Evolutionary conservation across 2,888 invertebrate genomes (phyloP).

Genomic region (Tetranychus piercei): DNA sequence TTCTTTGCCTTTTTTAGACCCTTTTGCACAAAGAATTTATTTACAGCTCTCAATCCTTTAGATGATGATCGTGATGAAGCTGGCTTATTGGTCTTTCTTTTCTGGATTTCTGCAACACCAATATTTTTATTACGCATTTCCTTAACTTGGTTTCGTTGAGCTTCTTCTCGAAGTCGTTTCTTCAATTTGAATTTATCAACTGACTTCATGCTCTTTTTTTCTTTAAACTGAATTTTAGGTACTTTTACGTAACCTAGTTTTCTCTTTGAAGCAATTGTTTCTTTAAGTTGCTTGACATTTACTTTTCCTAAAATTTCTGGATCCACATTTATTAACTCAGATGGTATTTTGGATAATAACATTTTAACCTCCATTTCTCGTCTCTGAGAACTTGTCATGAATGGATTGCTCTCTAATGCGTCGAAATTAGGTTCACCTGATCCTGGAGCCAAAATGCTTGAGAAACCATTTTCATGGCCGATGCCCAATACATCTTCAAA

Average conservation of each 20-base stretch:
- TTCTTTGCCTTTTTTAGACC: neutral
- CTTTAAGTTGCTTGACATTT: slow-evolving; percentile 36
- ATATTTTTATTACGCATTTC: neutral
- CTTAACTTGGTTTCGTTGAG: neutral
- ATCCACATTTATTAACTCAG: slow-evolving; percentile 78
- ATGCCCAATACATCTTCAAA: slow-evolving; percentile 91
- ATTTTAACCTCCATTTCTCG: slow-evolving; percentile 84
- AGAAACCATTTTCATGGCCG: slow-evolving; percentile 58
- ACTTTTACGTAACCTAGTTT: slow-evolving; percentile 52
- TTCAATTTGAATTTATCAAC: neutral
- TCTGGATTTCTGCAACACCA: neutral
- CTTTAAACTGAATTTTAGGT: slow-evolving; percentile 53
- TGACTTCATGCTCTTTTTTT: slow-evolving; percentile 31
- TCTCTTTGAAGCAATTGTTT: slow-evolving; percentile 22
- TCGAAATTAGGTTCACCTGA: slow-evolving; percentile 91
- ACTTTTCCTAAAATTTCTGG: slow-evolving; percentile 61
- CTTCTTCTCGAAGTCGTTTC: neutral
- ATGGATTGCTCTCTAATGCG: slow-evolving; percentile 85
- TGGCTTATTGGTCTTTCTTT: neutral
- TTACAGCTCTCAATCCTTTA: neutral
- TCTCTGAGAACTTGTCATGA: slow-evolving; percentile 72
- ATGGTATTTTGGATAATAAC: slow-evolving; percentile 81
- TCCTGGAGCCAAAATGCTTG: slow-evolving; percentile 76
- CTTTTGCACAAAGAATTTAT: neutral
- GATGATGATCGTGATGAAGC: neutral